Percentiles rank a stretch among this genome's conserved stretches.
These are phyloP conservation scores for Drosophila oshimai DNA, from an alignment of 1,140 invertebrate species.

Conservation along the genomic window DNA sequence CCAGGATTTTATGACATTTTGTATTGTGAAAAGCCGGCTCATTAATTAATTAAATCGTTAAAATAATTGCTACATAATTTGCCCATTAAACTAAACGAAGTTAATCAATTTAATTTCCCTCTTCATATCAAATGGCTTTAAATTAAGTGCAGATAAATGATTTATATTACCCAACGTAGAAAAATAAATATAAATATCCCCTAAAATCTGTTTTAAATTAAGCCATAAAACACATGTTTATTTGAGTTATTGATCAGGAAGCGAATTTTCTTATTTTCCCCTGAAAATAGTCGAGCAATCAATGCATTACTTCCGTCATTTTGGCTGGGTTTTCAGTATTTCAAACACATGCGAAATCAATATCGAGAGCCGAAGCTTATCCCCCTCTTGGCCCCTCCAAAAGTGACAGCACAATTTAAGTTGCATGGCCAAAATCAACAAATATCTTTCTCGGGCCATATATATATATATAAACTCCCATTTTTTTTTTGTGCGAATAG, in stretches of 20 bases:
- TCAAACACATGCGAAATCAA: constrained; percentile 41
- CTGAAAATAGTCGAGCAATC: constrained; percentile 37
- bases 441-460: constrained; percentile 33
- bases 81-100: no score
- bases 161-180: no score
- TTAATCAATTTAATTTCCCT: no score
- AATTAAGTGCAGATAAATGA: no score
- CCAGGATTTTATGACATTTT: neutral
- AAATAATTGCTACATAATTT: no score
- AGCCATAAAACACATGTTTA: neutral
- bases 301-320: constrained; percentile 72
- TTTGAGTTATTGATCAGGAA: neutral
- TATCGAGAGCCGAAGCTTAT: constrained; percentile 28
- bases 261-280: constrained; percentile 2
- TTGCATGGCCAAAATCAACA: constrained; percentile 59
- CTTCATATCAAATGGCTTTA: no score
- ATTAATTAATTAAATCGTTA: no score
- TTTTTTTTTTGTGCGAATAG: constrained; percentile 15
- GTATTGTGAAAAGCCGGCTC: no score
- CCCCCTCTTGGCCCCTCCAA: neutral
- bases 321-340: constrained; percentile 28
- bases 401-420: constrained; percentile 64
- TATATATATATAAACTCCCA: neutral
- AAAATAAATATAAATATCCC: no score
- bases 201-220: neutral